Evolutionary conservation across 2,113 vertebrate genomes (phyloP).

Genomic region (Psilopogon haemacephalus): DNA sequence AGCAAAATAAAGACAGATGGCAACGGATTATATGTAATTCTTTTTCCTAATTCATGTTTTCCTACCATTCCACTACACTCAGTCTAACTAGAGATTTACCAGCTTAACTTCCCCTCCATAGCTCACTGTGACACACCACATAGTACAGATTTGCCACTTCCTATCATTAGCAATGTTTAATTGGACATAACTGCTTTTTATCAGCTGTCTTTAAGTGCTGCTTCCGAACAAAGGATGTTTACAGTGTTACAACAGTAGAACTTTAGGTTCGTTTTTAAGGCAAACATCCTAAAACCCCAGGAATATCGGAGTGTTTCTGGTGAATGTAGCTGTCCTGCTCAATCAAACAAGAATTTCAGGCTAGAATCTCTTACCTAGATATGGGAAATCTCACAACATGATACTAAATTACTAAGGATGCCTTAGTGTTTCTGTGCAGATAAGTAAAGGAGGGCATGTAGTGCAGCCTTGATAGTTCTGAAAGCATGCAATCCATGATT

Average conservation of each 20-base stretch:
- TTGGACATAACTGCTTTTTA: not conserved
- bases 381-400: not conserved
- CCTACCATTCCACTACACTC: not conserved
- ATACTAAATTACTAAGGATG: not conserved
- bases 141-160: not conserved
- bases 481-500: accelerated
- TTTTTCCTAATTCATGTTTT: constrained; percentile 22
- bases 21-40: constrained; percentile 49
- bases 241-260: not conserved
- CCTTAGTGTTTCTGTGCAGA: not conserved
- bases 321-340: not conserved
- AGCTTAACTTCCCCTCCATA: not conserved
- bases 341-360: not conserved
- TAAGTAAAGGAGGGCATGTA: not conserved
- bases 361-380: not conserved
- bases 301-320: not conserved
- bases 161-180: constrained; percentile 13
- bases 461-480: not conserved
- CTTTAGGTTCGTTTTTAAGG: constrained; percentile 17
- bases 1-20: constrained; percentile 46
- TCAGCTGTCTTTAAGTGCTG: not conserved
- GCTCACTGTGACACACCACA: not conserved
- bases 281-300: not conserved
- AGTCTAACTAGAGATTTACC: not conserved
- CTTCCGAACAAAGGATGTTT: not conserved